A percentile compares a stretch with the other conserved stretches of the same genome.
These are phyloP conservation scores for Stichopus horrens DNA, from an alignment of 53 echinoderm and acorn worm genomes.

Conservation along the genomic window DNA sequence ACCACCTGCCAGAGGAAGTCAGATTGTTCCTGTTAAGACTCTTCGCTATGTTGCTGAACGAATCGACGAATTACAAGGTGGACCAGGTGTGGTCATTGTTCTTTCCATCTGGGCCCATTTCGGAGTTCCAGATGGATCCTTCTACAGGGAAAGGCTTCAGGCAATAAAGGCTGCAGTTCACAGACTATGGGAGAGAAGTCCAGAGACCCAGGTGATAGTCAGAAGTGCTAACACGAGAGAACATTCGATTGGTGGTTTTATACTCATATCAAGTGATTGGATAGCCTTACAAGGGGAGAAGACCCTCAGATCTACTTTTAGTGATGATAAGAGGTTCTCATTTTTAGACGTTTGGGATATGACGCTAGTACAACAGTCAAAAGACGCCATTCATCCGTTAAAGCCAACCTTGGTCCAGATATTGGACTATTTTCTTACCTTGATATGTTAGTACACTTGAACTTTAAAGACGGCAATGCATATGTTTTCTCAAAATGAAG, in stretches of 20 bases:
- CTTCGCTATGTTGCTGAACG: constrained; percentile 42
- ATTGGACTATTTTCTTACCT: neutral
- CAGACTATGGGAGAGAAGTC: constrained; percentile 23
- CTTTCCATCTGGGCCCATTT: constrained; percentile 50
- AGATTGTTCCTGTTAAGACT: neutral
- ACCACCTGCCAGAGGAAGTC: constrained; percentile 16
- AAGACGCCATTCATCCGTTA: constrained; percentile 24
- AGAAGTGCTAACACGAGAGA: constrained; percentile 42
- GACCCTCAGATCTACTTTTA: constrained; percentile 11
- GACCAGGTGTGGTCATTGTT: neutral
- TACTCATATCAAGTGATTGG: constrained; percentile 33
- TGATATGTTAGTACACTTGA: neutral
- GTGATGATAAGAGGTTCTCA: neutral
- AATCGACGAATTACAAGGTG: constrained; percentile 24
- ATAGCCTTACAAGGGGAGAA: neutral
- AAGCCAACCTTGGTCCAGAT: neutral
- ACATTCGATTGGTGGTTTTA: neutral
- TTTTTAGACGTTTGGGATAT: constrained; percentile 52
- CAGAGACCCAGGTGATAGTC: constrained; percentile 20
- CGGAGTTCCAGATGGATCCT: constrained; percentile 2
- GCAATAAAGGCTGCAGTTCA: constrained; percentile 12
- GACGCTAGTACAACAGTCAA: constrained; percentile 43
- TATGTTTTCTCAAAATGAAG: no score
- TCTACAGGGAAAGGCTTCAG: constrained; percentile 30
- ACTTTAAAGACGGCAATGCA: no score